phyloP scores from a whole-genome alignment of 2,888 invertebrate species.

The Ectropis crepuscularia region DNA sequence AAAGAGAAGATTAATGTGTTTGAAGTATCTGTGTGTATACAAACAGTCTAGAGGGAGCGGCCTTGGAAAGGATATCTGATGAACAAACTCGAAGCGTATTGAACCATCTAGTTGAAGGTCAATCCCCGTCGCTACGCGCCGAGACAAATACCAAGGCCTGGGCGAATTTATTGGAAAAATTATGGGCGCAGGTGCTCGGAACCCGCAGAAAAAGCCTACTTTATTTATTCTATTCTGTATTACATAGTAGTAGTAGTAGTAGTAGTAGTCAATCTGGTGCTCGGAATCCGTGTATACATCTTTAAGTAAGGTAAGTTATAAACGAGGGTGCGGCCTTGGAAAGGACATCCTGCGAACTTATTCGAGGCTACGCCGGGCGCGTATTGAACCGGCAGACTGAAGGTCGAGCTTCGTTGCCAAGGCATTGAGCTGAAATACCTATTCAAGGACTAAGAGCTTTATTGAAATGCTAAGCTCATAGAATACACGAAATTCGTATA shows the following conservation, averaged over 20 bases:
- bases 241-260: neutral
- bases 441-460: slow-evolving; percentile 17
- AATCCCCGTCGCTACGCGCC: slow-evolving; percentile 33
- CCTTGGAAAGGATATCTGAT: slow-evolving; percentile 67
- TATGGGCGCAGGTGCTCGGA: slow-evolving; percentile 19
- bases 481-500: neutral
- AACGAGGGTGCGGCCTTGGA: slow-evolving; percentile 17
- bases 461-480: slow-evolving; percentile 6
- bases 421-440: slow-evolving; percentile 22
- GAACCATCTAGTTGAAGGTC: slow-evolving; percentile 69
- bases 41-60: slow-evolving; percentile 56
- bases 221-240: slow-evolving; percentile 5
- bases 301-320: slow-evolving; percentile 1
- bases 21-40: slow-evolving; percentile 39
- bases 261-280: no score
- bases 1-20: slow-evolving; percentile 37
- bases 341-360: slow-evolving; percentile 42
- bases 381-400: slow-evolving; percentile 66
- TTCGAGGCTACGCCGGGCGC: slow-evolving; percentile 44
- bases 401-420: slow-evolving; percentile 50
- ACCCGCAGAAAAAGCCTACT: slow-evolving; percentile 4
- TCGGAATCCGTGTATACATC: neutral
- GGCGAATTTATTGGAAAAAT: slow-evolving; percentile 33
- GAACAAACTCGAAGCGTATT: slow-evolving; percentile 63
- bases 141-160: slow-evolving; percentile 30